Percentiles rank a stretch among this genome's conserved stretches.
These are phyloP conservation scores for Harpagifer antarcticus DNA, from an alignment of 2,797 vertebrate genomes.

Conservation along the genomic window DNA sequence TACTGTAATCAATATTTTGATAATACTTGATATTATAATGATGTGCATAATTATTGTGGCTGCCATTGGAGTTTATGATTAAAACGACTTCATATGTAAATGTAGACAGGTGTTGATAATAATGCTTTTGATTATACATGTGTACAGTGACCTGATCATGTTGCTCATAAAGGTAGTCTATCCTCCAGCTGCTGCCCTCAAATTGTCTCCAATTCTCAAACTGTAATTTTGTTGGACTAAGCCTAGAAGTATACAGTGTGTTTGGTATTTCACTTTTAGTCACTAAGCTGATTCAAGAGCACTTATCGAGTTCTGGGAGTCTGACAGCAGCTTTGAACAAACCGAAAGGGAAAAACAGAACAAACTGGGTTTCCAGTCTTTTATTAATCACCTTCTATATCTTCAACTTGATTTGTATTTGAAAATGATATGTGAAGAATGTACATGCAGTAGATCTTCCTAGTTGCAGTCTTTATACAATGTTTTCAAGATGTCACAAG, in stretches of 20 bases:
- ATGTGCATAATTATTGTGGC: neutral
- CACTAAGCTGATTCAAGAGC: slow-evolving; percentile 32
- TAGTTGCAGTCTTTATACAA: neutral
- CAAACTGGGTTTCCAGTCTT: neutral
- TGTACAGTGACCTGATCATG: neutral
- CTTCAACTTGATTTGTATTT: slow-evolving; percentile 1
- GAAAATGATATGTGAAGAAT: neutral
- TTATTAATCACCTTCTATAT: neutral
- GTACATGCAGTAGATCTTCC: slow-evolving; percentile 1
- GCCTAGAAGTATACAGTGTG: slow-evolving; percentile 1
- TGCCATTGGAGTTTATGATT: neutral
- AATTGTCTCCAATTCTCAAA: neutral
- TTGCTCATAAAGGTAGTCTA: neutral
- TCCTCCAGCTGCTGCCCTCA: neutral
- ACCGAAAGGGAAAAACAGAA: slow-evolving; percentile 1
- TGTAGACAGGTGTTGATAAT: neutral
- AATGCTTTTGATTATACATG: neutral
- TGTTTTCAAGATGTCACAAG: neutral
- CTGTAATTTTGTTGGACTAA: neutral
- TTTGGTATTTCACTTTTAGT: slow-evolving; percentile 26
- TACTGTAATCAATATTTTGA: neutral
- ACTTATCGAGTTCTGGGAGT: neutral
- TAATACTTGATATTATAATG: neutral
- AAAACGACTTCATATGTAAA: neutral
- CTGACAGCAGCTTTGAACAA: slow-evolving; percentile 38